phyloP scores from a whole-genome alignment of 2,797 vertebrate genomes.

The Poeciliopsis presidionis region DNA sequence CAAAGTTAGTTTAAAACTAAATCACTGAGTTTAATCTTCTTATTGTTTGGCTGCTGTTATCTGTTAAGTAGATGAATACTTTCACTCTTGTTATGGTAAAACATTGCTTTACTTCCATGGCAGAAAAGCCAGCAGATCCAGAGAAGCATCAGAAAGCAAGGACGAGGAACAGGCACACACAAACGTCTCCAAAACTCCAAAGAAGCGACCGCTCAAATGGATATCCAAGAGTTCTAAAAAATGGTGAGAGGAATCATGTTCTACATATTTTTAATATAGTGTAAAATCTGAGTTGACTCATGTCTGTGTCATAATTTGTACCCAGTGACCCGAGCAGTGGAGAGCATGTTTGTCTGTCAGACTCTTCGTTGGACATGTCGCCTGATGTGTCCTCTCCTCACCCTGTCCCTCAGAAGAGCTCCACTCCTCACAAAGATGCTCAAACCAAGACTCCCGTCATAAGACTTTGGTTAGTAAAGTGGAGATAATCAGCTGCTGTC shows the following conservation, averaged over 20 bases:
- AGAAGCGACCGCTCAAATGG: not conserved
- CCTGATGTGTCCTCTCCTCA: not conserved
- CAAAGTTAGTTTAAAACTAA: not conserved
- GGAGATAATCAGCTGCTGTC: not conserved
- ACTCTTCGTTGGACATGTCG: constrained; percentile 42
- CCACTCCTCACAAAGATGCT: constrained; percentile 57
- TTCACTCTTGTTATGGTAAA: not conserved
- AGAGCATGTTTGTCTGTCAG: not conserved
- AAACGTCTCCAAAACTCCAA: constrained; percentile 2
- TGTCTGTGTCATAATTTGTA: not conserved
- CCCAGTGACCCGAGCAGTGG: constrained; percentile 34
- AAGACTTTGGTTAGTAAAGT: constrained; percentile 54
- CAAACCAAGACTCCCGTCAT: not conserved
- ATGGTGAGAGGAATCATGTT: constrained; percentile 36
- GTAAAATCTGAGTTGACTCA: not conserved
- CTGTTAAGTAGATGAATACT: not conserved
- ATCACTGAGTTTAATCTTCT: not conserved
- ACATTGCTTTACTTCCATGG: not conserved
- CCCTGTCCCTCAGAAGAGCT: constrained; percentile 42
- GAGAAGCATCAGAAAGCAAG: not conserved
- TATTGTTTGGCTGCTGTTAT: not conserved
- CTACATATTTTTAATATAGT: not conserved
- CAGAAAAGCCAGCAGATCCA: constrained; percentile 17
- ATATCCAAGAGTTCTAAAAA: not conserved
- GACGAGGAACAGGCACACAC: constrained; percentile 21